Evolutionary conservation across 2,113 vertebrate genomes (phyloP), one percentile per base, ranked within the genome.

Genomic region (Thunnus thynnus): DNA sequence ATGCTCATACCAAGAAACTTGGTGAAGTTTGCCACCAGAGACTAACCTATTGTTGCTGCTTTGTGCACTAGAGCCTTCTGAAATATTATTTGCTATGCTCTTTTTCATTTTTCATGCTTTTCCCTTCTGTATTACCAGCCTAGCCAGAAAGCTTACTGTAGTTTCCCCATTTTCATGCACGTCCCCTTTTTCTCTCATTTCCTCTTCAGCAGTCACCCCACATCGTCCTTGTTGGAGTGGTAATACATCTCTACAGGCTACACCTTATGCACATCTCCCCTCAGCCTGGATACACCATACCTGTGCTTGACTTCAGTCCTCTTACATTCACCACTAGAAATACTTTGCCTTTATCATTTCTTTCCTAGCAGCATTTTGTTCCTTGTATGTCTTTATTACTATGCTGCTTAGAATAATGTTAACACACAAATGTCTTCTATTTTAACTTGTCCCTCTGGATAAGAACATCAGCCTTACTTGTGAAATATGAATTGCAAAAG

Each of bases 11-110:
- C 32, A 67, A 8, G 48, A 80, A 79, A 68, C 63, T 52, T 32
- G 44, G 67, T 76, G 71, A 83, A 68, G 73, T 81, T 80, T 78
- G 80, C 65, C 0, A 47, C 75, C 72, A 65, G 27, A 80, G 44
- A 74, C 41, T 68, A 86, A 88, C 67, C 73, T 80, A 78, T 85
- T 86, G 75, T 86, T 79, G 78, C 65, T 55, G 79, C 83, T 56
- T 66, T 57, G 56, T 78, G 84, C 80, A 78, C 62, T 27, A 56
- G 60, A 67, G 78, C 66, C 62, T 61, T 72, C 18, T 84, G 86
- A 86, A 87, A 91, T 78, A 92, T 85, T 46, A 81, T 82, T 89
- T 80, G 55, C 50, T 51, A 78, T n/a, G 47, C 74, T 78, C 55
- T 50, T 66, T 82, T 82, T 68, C 63, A 85, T 90, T 90, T 91